Base-by-base conservation (phyloP, 2,888 invertebrate genomes). In the Gerris lacustris region DNA sequence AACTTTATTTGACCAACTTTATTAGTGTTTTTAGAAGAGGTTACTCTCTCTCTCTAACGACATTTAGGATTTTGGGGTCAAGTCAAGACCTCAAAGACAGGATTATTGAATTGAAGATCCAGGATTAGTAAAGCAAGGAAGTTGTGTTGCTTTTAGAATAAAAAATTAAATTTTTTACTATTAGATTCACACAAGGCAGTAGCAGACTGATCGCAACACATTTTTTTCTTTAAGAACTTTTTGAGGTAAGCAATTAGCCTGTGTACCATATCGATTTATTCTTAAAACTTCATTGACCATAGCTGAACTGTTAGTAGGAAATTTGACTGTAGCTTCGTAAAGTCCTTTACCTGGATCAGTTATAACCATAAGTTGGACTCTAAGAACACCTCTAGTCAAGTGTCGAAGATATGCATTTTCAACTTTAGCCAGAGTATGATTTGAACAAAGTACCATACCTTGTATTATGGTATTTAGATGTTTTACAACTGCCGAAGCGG, bases 151-250 rank as follows among this genome's bases (percentile, higher is more conserved):
- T 31, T 31, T 31, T 31, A 31, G 31, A 31, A 31, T 31, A 31
- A 31, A 31, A 31, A 31, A 31, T 2, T 31, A 31, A 1, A 31
- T 31, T 31, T 31, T 31, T 31, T 31, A 2, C 31, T 31, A 31
- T 31, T 2, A 31, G 31, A 31, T 55, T 55, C 15, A 55, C 11
- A 55, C 55, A 15, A 55, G 55, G 71, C 76, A 76, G 68, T 73
- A 76, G 69, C 76, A 76, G 45, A 75, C 72, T 5, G 73, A 72
- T 31, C 74, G 72, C 6, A 75, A 69, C 45, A 75, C 72, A n/a
- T 72, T 72, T 67, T 71, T 72, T 55, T 72, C 72, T 15, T 72
- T 72, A 7, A 75, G 70, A 9, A 73, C 17, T 6, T 69, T 68
- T 64, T 70, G 68, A 0, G 75, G 70, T 9, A 76, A 71, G 68